Percentiles rank a stretch among this genome's conserved stretches.
Conservation (phyloP, 2,888 invertebrate genomes). For the Nemoura dubitans region DNA sequence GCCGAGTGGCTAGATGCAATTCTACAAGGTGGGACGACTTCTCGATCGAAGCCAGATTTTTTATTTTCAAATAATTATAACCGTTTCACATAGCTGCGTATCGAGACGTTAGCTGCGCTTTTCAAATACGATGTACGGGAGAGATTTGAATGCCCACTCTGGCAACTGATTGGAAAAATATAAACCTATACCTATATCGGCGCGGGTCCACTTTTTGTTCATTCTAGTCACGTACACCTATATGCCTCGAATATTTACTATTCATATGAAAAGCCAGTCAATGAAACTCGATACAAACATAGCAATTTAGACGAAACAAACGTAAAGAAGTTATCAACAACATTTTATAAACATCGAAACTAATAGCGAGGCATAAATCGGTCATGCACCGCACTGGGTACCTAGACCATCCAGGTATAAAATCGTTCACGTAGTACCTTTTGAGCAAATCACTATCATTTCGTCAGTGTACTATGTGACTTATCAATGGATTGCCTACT, state of each 20-base stretch:
- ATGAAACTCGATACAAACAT: not conserved
- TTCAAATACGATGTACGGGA: no score
- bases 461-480: constrained; percentile 24
- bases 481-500: constrained; percentile 19
- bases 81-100: no score
- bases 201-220: no score
- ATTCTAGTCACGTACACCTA: no score
- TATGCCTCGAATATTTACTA: no score
- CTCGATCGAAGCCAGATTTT: not conserved
- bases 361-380: not conserved
- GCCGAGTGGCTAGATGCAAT: not conserved
- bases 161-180: no score
- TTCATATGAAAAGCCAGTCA: not conserved
- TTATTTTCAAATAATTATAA: not conserved
- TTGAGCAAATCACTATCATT: constrained; percentile 32
- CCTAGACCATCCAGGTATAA: not conserved
- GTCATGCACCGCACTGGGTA: not conserved
- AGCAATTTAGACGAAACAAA: not conserved
- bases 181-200: no score
- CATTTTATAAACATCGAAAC: not conserved
- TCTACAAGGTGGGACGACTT: not conserved
- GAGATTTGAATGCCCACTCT: no score
- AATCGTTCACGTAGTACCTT: constrained; percentile 9
- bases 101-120: no score
- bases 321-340: not conserved